Conservation (phyloP, 2,888 invertebrate species). For the Tetramorium bicarinatum region DNA sequence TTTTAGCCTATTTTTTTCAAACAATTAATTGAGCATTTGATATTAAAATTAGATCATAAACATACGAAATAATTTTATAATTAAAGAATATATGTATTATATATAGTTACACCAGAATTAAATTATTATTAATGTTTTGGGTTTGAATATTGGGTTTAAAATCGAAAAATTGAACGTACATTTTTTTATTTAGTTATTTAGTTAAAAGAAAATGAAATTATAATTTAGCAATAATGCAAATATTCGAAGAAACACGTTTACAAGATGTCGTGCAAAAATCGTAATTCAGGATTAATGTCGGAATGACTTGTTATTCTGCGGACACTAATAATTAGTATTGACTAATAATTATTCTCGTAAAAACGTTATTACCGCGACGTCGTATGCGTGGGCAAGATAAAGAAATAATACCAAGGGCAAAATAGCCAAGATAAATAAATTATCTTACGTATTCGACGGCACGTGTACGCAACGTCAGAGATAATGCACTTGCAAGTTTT, state of each 20-base stretch:
- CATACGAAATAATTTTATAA: not conserved
- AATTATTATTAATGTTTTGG: not conserved
- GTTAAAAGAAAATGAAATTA: not conserved
- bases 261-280: not conserved
- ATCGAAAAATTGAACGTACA: not conserved
- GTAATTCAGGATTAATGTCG: not conserved
- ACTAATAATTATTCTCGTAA: constrained; percentile 21
- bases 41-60: not conserved
- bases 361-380: constrained; percentile 18
- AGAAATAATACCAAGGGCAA: constrained; percentile 54
- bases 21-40: not conserved
- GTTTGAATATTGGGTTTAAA: not conserved
- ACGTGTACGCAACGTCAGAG: not conserved
- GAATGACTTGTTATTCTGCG: not conserved
- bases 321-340: not conserved
- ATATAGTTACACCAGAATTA: not conserved
- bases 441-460: constrained; percentile 27
- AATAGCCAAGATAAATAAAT: constrained; percentile 47
- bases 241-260: not conserved
- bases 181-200: constrained; percentile 17
- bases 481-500: constrained; percentile 40
- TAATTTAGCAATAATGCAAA: not conserved
- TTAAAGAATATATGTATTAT: not conserved
- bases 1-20: not conserved
- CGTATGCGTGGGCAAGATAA: constrained; percentile 30